Conservation (phyloP, 2,888 invertebrate genomes). For the Imbricaverruca yamaguchii region DNA sequence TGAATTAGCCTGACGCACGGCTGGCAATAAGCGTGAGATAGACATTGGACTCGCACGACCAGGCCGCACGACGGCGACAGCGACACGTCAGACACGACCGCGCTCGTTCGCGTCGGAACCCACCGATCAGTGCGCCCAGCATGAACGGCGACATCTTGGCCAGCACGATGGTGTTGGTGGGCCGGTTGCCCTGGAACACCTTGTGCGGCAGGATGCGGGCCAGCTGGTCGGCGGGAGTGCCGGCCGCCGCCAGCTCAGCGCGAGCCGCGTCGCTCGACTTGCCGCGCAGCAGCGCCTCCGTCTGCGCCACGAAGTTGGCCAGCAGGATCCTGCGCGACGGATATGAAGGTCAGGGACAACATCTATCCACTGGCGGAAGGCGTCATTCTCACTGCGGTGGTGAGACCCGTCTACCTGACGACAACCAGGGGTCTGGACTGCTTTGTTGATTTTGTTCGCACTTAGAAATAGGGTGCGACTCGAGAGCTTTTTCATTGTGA, state of each 20-base stretch:
- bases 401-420: no score
- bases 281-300: conserved; percentile 92
- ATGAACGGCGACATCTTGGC: conserved; percentile 86
- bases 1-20: no score
- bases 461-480: no score
- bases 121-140: conserved; percentile 86
- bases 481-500: no score
- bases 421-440: no score
- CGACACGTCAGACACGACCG: no score
- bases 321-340: conserved; percentile 59
- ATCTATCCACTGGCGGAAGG: neutral
- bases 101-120: neutral
- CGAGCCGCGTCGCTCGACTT: conserved; percentile 60
- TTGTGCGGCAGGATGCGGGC: conserved; percentile 86
- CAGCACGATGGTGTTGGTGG: conserved; percentile 92
- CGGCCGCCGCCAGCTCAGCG: conserved; percentile 69
- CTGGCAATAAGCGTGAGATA: no score
- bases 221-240: conserved; percentile 63
- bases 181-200: conserved; percentile 90
- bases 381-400: neutral
- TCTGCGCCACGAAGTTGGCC: conserved; percentile 97
- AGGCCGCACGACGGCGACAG: no score
- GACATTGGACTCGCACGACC: no score
- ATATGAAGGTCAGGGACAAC: neutral
- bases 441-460: no score